These are phyloP conservation scores for Hydrophis major DNA, from an alignment of 2,797 vertebrate genomes.

Conservation along the genomic window DNA sequence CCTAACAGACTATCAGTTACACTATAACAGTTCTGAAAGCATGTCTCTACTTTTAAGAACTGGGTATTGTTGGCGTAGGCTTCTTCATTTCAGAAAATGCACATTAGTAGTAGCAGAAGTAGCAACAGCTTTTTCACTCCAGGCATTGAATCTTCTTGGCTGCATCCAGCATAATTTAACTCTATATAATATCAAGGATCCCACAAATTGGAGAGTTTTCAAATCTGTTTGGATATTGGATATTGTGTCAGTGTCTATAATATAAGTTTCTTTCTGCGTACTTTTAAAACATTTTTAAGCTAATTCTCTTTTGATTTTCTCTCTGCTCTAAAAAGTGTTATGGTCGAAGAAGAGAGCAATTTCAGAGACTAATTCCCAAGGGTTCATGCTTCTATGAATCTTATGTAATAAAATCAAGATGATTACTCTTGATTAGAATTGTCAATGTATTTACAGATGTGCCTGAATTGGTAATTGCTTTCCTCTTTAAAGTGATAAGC, in stretches of 20 bases:
- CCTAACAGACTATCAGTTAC: not conserved
- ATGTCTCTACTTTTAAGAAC: not conserved
- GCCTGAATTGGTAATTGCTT: conserved; percentile 67
- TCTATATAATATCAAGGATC: not conserved
- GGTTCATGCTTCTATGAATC: conserved; percentile 15
- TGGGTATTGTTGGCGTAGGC: not conserved
- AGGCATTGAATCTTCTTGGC: not conserved
- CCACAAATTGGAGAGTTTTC: not conserved
- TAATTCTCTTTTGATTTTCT: not conserved
- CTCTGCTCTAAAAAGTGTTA: not conserved
- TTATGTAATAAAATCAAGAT: conserved; percentile 59
- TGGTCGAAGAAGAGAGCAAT: not conserved
- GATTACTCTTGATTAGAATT: conserved; percentile 73
- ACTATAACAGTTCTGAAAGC: not conserved
- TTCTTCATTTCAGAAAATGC: not conserved
- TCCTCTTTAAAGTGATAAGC: conserved; percentile 62
- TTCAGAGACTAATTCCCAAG: conserved; percentile 30
- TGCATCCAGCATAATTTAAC: not conserved
- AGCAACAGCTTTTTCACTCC: not conserved
- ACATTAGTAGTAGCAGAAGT: not conserved
- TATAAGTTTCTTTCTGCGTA: not conserved
- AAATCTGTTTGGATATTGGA: not conserved
- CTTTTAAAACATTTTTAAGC: not conserved
- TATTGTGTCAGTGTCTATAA: not conserved
- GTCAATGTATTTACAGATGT: conserved; percentile 64